Base-by-base conservation (phyloP, 2,797 vertebrate species). In the Odontamblyopus lacepedii region DNA sequence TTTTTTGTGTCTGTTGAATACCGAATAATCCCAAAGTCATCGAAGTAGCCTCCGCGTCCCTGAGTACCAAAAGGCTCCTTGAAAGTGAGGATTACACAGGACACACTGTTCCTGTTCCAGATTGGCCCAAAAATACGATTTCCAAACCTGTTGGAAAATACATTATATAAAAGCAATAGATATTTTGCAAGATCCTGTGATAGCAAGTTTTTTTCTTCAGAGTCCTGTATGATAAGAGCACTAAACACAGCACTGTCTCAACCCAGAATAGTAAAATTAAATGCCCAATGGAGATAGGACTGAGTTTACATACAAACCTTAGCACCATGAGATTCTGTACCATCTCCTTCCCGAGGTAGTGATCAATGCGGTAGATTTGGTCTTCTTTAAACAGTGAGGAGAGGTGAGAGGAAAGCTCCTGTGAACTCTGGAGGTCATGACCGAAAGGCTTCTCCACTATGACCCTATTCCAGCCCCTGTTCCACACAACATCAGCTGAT, bases 301-400 rank as follows among this genome's bases (percentile, higher is more conserved):
- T 51, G 13, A 51, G 4, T 51, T 15, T 51, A 15, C 13, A 15
- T 4, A 57, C 9, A 19, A 8, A 97, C 96, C 96, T 94, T 1
- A 98, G 94, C 71, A 98, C 95, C 97, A 98, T 98, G 71, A 98
- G 96, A 89, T 96, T 98, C 87, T 98, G 97, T 35, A 98, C 96
- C 97, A 98, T 98, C 91, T 98, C 97, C 85, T 98, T 98, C 77
- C 97, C 97, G 80, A 98, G 92, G 89, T 98, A 98, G 91, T 97
- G 96, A 90, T 97, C 96, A n/a, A 98, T 98, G 51, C 96, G 96
- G 86, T 97, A 98, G 89, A 98, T 95, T 86, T 98, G 96, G 69
- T 96, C 94, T 82, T 98, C 96, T 0, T 77, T 83, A 86, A 96
- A 98, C 35, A 97, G 90, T 6, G 93, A 88, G 0, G 93, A 93